Percentiles rank a stretch among this genome's conserved stretches.
phyloP scores from a whole-genome alignment of 2,797 vertebrate genomes.

The Ibycter americanus region DNA sequence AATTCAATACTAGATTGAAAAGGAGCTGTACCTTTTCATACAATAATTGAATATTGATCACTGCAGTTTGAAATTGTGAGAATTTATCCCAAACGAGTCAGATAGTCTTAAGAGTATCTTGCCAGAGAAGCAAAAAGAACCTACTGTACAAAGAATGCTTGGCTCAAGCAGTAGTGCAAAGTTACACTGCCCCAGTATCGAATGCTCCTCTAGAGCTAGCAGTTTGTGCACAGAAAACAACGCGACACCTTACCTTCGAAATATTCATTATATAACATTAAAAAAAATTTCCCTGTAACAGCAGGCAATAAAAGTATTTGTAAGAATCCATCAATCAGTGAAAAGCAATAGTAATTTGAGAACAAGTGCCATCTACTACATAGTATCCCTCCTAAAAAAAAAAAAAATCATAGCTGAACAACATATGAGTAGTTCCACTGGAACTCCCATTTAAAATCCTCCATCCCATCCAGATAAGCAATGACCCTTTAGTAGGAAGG shows the following conservation, averaged over 20 bases:
- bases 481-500: not conserved
- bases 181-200: not conserved
- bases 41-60: not conserved
- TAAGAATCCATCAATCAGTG: not conserved
- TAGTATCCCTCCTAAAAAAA: not conserved
- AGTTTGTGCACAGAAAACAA: conserved; percentile 19
- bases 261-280: not conserved
- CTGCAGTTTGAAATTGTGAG: not conserved
- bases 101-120: not conserved
- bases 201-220: not conserved
- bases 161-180: conserved; percentile 59
- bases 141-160: conserved; percentile 40
- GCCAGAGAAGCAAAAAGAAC: conserved; percentile 23
- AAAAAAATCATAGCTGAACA: not conserved
- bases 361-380: not conserved
- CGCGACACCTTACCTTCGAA: not conserved
- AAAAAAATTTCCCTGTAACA: not conserved
- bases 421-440: not conserved
- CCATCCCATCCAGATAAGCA: not conserved
- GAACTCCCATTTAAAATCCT: not conserved
- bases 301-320: conserved; percentile 11
- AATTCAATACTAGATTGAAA: not conserved
- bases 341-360: not conserved
- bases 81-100: not conserved
- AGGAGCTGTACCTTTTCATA: not conserved